Conservation (phyloP, 2,888 invertebrate species). For the Isotomurus palustris region DNA sequence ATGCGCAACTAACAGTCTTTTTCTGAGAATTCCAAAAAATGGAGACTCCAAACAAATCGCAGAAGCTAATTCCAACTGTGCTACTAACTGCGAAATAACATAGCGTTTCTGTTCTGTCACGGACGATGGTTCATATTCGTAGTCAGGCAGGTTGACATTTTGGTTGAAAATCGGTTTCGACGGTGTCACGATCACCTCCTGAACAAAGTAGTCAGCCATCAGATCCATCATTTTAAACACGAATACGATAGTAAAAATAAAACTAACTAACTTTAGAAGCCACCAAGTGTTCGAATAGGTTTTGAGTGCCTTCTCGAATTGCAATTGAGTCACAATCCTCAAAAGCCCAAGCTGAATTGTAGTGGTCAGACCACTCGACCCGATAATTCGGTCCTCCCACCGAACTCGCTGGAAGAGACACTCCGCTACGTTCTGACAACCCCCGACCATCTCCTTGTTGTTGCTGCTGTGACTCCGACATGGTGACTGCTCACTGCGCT, state of each 20-base stretch:
- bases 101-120: constrained; percentile 56
- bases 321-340: constrained; percentile 58
- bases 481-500: too few species aligned
- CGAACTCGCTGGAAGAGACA: not conserved
- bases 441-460: too few species aligned
- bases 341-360: constrained; percentile 58
- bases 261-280: constrained; percentile 52
- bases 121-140: constrained; percentile 55
- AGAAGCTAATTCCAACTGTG: constrained; percentile 57
- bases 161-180: constrained; percentile 38
- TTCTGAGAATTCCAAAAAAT: constrained; percentile 57
- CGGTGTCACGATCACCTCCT: constrained; percentile 43
- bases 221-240: not conserved
- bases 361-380: constrained; percentile 56
- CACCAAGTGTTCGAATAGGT: constrained; percentile 56
- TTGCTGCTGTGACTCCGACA: too few species aligned
- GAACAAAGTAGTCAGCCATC: not conserved
- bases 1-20: constrained; percentile 57
- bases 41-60: constrained; percentile 57
- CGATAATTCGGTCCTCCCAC: constrained; percentile 37
- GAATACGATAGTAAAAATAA: not conserved
- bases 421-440: too few species aligned
- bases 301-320: constrained; percentile 54
- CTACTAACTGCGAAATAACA: constrained; percentile 54
- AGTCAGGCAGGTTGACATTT: constrained; percentile 52